Conservation (phyloP, 2,113 vertebrate genomes). For the Cairina moschata region DNA sequence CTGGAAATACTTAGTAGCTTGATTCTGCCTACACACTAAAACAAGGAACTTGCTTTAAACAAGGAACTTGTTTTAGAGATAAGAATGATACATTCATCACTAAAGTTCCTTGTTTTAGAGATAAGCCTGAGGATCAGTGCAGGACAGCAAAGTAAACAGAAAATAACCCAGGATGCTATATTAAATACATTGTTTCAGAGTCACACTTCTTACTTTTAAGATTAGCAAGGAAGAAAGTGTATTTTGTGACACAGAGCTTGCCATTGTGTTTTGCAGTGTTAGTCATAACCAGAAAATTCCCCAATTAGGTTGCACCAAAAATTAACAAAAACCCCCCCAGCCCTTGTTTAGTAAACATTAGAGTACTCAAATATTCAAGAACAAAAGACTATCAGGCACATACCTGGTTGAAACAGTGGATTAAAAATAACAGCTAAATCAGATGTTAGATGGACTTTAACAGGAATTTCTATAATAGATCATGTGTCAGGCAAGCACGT, state of each 20-base stretch:
- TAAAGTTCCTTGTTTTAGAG: neutral
- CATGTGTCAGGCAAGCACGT: fast-evolving
- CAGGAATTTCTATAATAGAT: neutral
- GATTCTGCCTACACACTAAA: neutral
- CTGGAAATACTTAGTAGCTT: neutral
- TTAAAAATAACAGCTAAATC: neutral
- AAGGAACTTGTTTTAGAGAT: neutral
- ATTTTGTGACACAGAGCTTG: neutral
- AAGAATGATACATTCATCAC: too few relatives aligned
- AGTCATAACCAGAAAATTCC: neutral
- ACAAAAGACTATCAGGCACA: neutral
- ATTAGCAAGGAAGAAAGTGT: neutral
- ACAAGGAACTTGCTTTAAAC: neutral
- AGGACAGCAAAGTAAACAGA: neutral
- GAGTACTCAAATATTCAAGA: neutral
- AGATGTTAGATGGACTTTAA: neutral
- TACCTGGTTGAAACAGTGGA: neutral
- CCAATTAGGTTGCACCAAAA: neutral
- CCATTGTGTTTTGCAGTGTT: neutral
- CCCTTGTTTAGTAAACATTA: neutral
- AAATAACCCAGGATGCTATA: neutral
- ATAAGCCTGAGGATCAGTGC: neutral
- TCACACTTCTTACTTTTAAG: neutral
- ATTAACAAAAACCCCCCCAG: neutral
- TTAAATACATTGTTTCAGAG: neutral